A percentile compares a stretch with the other conserved stretches of the same genome.
phyloP scores from a whole-genome alignment of 2,888 invertebrate species.

The Lochmaea capreae region DNA sequence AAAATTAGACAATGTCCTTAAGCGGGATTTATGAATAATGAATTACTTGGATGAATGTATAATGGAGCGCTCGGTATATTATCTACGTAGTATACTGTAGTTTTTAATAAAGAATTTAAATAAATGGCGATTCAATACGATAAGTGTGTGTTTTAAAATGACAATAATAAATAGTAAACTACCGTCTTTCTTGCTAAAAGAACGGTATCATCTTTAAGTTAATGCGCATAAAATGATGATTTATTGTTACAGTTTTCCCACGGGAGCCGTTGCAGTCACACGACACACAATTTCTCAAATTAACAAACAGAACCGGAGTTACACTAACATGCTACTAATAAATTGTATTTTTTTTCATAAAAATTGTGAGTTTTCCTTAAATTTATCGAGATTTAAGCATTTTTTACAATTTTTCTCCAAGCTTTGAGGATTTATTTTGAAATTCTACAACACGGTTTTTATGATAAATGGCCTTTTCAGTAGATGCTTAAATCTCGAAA shows the following conservation, averaged over 20 bases:
- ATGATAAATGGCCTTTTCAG: too few species aligned
- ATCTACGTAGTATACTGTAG: too few species aligned
- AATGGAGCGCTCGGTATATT: too few species aligned
- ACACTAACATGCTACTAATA: not conserved
- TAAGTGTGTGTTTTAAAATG: conserved; percentile 19
- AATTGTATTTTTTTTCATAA: not conserved
- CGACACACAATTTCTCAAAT: conserved; percentile 34
- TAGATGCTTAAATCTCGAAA: too few species aligned
- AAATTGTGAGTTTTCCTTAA: not conserved
- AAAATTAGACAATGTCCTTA: too few species aligned
- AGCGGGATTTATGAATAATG: too few species aligned
- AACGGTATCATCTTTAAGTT: conserved; percentile 22
- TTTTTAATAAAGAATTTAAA: not conserved
- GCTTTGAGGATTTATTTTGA: too few species aligned
- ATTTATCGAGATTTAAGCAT: not conserved
- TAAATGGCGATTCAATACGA: not conserved
- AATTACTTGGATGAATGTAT: too few species aligned
- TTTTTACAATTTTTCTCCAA: not conserved
- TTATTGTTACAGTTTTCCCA: conserved; percentile 51
- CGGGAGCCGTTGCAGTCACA: conserved; percentile 51
- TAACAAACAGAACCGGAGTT: conserved; percentile 18
- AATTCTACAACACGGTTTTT: too few species aligned
- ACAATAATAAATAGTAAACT: conserved; percentile 9
- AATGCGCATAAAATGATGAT: conserved; percentile 44
- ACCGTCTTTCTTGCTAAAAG: conserved; percentile 17